These are phyloP conservation scores for Lytechinus pictus DNA, from an alignment of 35 echinoderm and acorn worm genomes.

Conservation along the genomic window DNA sequence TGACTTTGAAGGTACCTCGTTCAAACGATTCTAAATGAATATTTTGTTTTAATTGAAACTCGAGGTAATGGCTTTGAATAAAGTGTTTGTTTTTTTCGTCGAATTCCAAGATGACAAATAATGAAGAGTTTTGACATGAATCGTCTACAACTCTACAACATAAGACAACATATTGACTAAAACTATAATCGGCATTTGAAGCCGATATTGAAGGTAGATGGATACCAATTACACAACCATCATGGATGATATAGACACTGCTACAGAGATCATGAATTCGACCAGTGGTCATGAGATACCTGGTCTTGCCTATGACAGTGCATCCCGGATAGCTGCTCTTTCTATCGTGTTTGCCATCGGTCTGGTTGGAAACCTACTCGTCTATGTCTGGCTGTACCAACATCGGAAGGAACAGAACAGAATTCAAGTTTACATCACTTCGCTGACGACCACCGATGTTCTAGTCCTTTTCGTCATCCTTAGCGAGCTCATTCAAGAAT, in stretches of 20 bases:
- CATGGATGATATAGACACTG: slow-evolving; percentile 47
- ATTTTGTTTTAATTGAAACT: too few species aligned
- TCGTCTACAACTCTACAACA: neutral
- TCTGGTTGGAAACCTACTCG: slow-evolving; percentile 70
- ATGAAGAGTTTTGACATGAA: neutral
- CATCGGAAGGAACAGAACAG: slow-evolving; percentile 70
- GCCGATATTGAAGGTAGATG: slow-evolving; percentile 24
- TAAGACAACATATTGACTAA: neutral
- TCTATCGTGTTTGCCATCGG: slow-evolving; percentile 69
- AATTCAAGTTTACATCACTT: slow-evolving; percentile 82
- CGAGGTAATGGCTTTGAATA: too few species aligned
- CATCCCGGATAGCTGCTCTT: slow-evolving; percentile 59
- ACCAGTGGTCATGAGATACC: neutral
- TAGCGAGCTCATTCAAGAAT: slow-evolving; percentile 65
- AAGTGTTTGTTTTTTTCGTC: too few species aligned
- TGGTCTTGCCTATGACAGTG: slow-evolving; percentile 50
- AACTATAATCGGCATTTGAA: neutral
- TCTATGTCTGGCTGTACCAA: slow-evolving; percentile 72
- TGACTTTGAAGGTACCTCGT: too few species aligned
- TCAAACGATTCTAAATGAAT: too few species aligned
- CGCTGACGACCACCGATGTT: slow-evolving; percentile 76
- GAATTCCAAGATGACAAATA: too few species aligned
- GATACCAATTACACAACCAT: neutral
- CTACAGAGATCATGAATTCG: neutral
- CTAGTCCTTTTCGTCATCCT: slow-evolving; percentile 74